Conservation (phyloP, 2,888 invertebrate genomes). For the Leucania comma region DNA sequence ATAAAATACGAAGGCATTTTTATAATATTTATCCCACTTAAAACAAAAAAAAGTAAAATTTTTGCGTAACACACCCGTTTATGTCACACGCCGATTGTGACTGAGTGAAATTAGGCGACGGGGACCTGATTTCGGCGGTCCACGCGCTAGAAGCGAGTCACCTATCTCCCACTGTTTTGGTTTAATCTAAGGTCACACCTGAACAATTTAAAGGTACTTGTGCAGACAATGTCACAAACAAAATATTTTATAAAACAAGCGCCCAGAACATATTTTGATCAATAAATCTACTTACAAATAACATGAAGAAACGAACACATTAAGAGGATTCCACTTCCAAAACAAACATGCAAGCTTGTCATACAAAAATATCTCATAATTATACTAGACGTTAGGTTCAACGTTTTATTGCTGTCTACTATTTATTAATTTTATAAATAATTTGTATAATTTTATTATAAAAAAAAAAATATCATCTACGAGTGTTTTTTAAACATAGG, state of each 20-base stretch:
- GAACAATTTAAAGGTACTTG: constrained; percentile 42
- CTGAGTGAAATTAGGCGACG: too few relatives aligned
- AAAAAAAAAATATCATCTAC: constrained; percentile 39
- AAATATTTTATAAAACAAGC: constrained; percentile 48
- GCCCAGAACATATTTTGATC: constrained; percentile 24
- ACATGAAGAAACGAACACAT: constrained; percentile 57
- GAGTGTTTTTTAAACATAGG: constrained; percentile 17
- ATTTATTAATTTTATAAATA: constrained; percentile 57
- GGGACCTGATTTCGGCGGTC: too few relatives aligned
- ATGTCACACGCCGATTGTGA: too few relatives aligned
- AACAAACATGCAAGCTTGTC: constrained; percentile 67
- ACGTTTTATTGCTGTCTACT: constrained; percentile 70
- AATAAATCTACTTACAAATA: constrained; percentile 38
- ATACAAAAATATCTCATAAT: constrained; percentile 77
- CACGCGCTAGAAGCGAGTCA: too few relatives aligned
- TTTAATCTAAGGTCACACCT: too few relatives aligned
- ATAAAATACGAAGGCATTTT: too few relatives aligned
- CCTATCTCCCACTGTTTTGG: too few relatives aligned
- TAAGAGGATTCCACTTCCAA: constrained; percentile 59
- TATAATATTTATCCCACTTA: too few relatives aligned
- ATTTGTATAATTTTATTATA: constrained; percentile 44
- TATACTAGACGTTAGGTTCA: constrained; percentile 66
- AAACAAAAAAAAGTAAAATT: too few relatives aligned
- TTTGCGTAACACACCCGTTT: too few relatives aligned
- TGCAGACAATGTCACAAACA: constrained; percentile 51